phyloP scores from a whole-genome alignment of 2,113 vertebrate species.

The Anoplopoma fimbria region DNA sequence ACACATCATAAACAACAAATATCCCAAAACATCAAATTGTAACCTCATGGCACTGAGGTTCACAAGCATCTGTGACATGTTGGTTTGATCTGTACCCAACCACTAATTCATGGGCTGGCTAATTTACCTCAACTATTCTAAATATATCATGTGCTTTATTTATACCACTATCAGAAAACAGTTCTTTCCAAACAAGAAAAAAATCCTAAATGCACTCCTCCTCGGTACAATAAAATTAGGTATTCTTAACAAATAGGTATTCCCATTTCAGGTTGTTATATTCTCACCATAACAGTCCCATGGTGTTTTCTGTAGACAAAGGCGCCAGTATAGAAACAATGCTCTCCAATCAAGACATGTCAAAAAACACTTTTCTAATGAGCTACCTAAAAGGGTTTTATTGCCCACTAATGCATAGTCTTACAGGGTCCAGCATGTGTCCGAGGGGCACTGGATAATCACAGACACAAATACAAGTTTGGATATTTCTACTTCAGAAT shows the following conservation, averaged over 20 bases:
- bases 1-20: slow-evolving; percentile 83
- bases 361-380: slow-evolving; percentile 77
- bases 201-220: slow-evolving; percentile 40
- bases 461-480: slow-evolving; percentile 34
- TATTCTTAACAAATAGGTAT: slow-evolving; percentile 52
- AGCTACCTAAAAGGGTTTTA: slow-evolving; percentile 64
- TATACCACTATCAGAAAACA: slow-evolving; percentile 67
- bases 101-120: slow-evolving; percentile 74
- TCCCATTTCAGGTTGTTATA: slow-evolving; percentile 38
- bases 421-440: slow-evolving; percentile 51
- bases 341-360: slow-evolving; percentile 59
- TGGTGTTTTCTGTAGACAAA: slow-evolving; percentile 61
- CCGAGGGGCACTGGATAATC: slow-evolving; percentile 33
- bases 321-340: slow-evolving; percentile 65
- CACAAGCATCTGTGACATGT: slow-evolving; percentile 78
- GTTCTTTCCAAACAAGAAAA: slow-evolving; percentile 43
- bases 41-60: slow-evolving; percentile 77
- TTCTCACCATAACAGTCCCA: slow-evolving; percentile 40
- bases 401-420: slow-evolving; percentile 40
- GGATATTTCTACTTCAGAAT: slow-evolving; percentile 33
- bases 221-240: slow-evolving; percentile 52
- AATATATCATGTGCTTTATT: slow-evolving; percentile 75
- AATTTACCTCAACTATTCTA: slow-evolving; percentile 80
- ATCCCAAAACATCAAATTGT: slow-evolving; percentile 79
- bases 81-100: slow-evolving; percentile 74